Evolutionary conservation across 2,888 invertebrate genomes (phyloP).

Genomic region (Caenorhabditis panamensis): DNA sequence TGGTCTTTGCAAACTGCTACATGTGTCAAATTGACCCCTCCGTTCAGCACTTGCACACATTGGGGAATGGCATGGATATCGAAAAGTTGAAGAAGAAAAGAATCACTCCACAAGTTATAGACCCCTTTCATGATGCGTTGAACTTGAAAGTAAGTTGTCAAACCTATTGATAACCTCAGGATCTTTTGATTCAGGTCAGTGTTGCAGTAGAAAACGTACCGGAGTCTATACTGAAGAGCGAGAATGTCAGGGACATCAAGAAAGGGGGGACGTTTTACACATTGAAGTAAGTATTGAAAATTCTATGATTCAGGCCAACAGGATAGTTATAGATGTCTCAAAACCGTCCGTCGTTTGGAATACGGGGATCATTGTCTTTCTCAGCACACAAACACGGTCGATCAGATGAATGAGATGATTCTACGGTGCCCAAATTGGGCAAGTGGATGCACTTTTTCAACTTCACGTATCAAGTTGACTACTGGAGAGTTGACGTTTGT

Average conservation of each 20-base stretch:
- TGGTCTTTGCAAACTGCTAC: slow-evolving; percentile 70
- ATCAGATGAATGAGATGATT: slow-evolving; percentile 58
- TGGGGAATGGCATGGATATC: slow-evolving; percentile 65
- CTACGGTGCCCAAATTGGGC: slow-evolving; percentile 66
- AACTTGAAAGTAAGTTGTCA: slow-evolving; percentile 39
- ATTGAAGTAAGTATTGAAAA: slow-evolving; percentile 38
- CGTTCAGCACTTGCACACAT: slow-evolving; percentile 70
- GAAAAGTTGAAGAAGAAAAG: slow-evolving; percentile 44
- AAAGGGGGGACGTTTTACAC: slow-evolving; percentile 58
- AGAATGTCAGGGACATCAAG: slow-evolving; percentile 59
- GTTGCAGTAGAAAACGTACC: slow-evolving; percentile 44
- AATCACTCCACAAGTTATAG: slow-evolving; percentile 39
- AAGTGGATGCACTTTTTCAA: slow-evolving; percentile 50
- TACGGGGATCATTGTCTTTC: slow-evolving; percentile 54
- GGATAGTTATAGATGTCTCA: slow-evolving; percentile 54
- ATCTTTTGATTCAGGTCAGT: slow-evolving; percentile 42
- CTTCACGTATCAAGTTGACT: slow-evolving; percentile 15
- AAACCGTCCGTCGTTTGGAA: slow-evolving; percentile 46
- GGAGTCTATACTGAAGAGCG: slow-evolving; percentile 50
- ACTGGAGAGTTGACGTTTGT: slow-evolving; percentile 34
- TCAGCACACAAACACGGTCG: slow-evolving; percentile 55
- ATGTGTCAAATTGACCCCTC: slow-evolving; percentile 71
- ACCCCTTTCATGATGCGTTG: slow-evolving; percentile 34
- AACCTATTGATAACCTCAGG: not conserved
- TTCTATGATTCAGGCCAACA: too few relatives aligned